Evolutionary conservation across 2,888 invertebrate species (phyloP), one percentile per base, ranked within the genome.

Genomic region (Euzophera pinguis): DNA sequence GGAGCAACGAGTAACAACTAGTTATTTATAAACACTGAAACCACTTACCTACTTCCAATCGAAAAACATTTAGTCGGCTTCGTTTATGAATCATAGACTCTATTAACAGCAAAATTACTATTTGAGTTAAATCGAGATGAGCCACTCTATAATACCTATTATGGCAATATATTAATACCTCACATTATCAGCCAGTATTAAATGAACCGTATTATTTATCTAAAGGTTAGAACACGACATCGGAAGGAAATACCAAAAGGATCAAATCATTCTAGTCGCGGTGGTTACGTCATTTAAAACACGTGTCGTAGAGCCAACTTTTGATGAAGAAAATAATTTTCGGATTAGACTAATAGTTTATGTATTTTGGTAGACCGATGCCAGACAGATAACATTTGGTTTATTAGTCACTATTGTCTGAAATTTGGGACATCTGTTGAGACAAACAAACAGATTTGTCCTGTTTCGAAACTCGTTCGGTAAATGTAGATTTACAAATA

Each of bases 101-200:
- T 17, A 55, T 55, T 58, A 58, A 38, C 52, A 54, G 50, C 64
- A 57, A 68, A 68, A 68, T 64, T 48, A 55, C 65, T 69, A 63
- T 69, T 67, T 62, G 65, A 65, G 65, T 53, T 57, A 65, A 67
- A 55, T 57, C 54, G 43, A 52, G 49, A 52, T 47, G 43, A 58
- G 53, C 54, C 57, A 56, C 52, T 48, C 13, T 37, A 53, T 50
- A 50, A 56, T 53, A 49, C 52, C 54, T 52, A 58, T 54, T 54
- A 57, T 45, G 50, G 29, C 42, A 50, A 53, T 50, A 32, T 29
- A 53, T 50, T 53, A 56, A 56, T 56, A 51, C 32, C 47, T 29
- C 42, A 38, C 42, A 48, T 38, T 53, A 16, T 1, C 12, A 27
- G 43, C 56, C 56, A 53, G 39, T 37, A 12, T 47, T 53, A 53